Conservation (phyloP, 2,113 vertebrate species). For the Stigmatopora nigra region DNA sequence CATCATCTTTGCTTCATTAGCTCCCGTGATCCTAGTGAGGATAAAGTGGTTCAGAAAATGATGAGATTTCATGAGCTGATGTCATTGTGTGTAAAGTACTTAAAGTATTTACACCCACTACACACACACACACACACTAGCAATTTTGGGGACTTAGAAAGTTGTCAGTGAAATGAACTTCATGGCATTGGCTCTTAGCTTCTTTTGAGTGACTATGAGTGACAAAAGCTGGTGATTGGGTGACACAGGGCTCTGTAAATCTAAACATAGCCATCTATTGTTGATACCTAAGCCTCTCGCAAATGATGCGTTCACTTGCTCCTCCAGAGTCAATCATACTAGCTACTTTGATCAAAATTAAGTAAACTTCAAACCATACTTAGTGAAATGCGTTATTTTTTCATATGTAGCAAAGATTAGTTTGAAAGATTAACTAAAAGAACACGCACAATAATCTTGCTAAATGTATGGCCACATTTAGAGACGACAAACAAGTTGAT, state of each 20-base stretch:
- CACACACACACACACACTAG: too few relatives aligned
- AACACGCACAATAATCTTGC: background rate
- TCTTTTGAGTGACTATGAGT: too few relatives aligned
- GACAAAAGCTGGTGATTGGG: too few relatives aligned
- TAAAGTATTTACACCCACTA: too few relatives aligned
- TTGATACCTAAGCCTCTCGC: slow-evolving; percentile 43
- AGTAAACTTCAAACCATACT: background rate
- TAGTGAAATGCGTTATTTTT: background rate
- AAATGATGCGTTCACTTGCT: slow-evolving; percentile 36
- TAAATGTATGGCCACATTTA: background rate
- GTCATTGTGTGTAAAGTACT: too few relatives aligned
- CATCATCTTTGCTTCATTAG: too few relatives aligned
- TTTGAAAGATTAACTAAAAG: background rate
- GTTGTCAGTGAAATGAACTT: too few relatives aligned
- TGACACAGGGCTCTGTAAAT: slow-evolving; percentile 59
- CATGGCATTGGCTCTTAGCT: too few relatives aligned
- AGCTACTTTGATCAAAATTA: rapidly evolving
- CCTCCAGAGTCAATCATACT: background rate
- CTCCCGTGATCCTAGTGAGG: too few relatives aligned
- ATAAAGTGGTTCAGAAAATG: too few relatives aligned
- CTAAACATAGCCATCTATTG: slow-evolving; percentile 67
- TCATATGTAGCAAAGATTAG: background rate
- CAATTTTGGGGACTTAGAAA: too few relatives aligned
- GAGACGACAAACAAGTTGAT: background rate
- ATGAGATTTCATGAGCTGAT: too few relatives aligned